These are phyloP conservation scores for Calephelis virginiensis DNA, from an alignment of 1,140 invertebrate species.

Conservation along the genomic window DNA sequence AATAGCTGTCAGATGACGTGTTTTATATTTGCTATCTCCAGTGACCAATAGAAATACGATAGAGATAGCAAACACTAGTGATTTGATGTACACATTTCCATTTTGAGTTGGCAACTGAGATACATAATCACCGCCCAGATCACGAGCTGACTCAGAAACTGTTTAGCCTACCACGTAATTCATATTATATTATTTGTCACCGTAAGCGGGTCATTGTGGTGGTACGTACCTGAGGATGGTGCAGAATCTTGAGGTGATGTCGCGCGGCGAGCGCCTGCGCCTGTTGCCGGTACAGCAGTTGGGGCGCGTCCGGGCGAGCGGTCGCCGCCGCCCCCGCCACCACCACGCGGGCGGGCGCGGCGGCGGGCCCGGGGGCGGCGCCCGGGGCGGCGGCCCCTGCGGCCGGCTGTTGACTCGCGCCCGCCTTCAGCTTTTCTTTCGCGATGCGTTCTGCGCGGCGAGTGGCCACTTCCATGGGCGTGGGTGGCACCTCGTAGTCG, in stretches of 20 bases:
- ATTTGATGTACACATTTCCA: too few relatives aligned
- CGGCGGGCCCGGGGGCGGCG: constrained; percentile 71
- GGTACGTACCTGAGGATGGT: constrained; percentile 46
- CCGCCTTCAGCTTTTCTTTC: constrained; percentile 84
- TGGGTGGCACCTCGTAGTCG: constrained; percentile 90
- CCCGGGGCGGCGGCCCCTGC: constrained; percentile 35
- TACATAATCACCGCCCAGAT: too few relatives aligned
- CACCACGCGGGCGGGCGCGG: constrained; percentile 70
- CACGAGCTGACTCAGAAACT: too few relatives aligned
- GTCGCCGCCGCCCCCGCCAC: constrained; percentile 37
- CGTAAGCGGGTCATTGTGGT: neutral
- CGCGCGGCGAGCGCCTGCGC: constrained; percentile 36
- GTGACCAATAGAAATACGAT: too few relatives aligned
- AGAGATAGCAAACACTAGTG: too few relatives aligned
- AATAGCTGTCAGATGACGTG: too few relatives aligned
- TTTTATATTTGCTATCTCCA: too few relatives aligned
- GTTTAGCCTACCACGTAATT: neutral
- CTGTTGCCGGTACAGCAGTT: constrained; percentile 28
- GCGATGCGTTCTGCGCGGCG: constrained; percentile 90
- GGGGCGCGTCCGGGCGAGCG: constrained; percentile 27
- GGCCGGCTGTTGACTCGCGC: constrained; percentile 37
- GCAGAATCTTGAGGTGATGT: constrained; percentile 60
- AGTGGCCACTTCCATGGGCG: constrained; percentile 90
- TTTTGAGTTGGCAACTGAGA: too few relatives aligned
- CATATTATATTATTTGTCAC: neutral